Conservation (phyloP, 2,888 invertebrate species). For the Hyposoter didymator region DNA sequence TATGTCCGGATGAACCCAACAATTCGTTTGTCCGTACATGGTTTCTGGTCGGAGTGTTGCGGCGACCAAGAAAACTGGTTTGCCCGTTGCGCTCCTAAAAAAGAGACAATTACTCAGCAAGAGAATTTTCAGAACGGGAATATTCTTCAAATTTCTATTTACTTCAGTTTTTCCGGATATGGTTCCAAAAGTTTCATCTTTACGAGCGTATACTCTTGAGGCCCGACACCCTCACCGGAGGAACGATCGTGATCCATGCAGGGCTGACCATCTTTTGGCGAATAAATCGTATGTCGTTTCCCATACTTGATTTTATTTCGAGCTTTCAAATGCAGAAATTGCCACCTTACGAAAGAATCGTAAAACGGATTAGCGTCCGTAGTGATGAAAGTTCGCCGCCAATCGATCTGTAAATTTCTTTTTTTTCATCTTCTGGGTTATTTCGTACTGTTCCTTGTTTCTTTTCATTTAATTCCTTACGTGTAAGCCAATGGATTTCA, state of each 20-base stretch:
- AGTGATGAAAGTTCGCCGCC: constrained; percentile 99
- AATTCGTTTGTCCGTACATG: constrained; percentile 99
- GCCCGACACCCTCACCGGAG: constrained; percentile 98
- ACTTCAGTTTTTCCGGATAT: constrained; percentile 90
- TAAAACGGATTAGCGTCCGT: constrained; percentile 99
- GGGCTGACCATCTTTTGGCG: constrained; percentile 98
- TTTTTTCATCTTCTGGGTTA: not conserved
- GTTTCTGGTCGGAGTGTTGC: constrained; percentile 99
- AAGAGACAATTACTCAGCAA: not conserved
- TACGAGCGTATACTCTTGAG: constrained; percentile 98
- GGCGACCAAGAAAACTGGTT: constrained; percentile 93
- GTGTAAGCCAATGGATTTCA: constrained; percentile 95
- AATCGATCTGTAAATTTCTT: constrained; percentile 90
- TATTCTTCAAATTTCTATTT: constrained; percentile 70
- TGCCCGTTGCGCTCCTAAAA: constrained; percentile 85
- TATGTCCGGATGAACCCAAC: constrained; percentile 98
- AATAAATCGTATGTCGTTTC: constrained; percentile 98
- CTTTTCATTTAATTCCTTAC: constrained; percentile 85
- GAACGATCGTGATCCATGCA: constrained; percentile 99
- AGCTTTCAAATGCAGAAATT: constrained; percentile 93
- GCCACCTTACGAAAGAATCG: constrained; percentile 99
- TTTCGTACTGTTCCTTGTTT: not conserved
- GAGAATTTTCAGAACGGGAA: not conserved
- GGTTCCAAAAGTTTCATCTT: constrained; percentile 95
- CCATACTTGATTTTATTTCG: constrained; percentile 97